Percentiles rank a stretch among this genome's conserved stretches.
Conservation (phyloP, 2,113 vertebrate species). For the Mobula birostris region DNA sequence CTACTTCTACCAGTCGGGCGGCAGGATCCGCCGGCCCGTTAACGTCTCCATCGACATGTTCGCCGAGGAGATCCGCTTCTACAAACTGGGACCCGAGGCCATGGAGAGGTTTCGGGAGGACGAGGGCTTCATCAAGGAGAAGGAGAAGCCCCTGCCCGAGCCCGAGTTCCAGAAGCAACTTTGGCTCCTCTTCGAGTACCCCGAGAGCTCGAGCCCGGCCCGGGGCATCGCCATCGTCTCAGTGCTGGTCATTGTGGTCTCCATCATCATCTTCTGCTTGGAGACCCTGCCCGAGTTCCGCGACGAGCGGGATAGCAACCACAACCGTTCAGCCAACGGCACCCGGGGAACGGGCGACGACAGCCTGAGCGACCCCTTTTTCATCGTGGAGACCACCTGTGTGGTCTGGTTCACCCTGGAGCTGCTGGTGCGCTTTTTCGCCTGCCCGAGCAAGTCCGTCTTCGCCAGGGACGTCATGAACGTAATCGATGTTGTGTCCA, state of each 20-base stretch:
- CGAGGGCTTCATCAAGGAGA: slow-evolving; percentile 85
- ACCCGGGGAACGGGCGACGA: slow-evolving; percentile 55
- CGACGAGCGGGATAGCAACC: slow-evolving; percentile 58
- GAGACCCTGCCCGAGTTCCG: slow-evolving; percentile 91
- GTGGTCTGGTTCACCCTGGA: slow-evolving; percentile 98
- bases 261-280: slow-evolving; percentile 92
- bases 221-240: slow-evolving; percentile 89
- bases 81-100: slow-evolving; percentile 86
- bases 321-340: slow-evolving; percentile 42
- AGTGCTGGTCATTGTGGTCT: slow-evolving; percentile 89
- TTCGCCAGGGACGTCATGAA: slow-evolving; percentile 94
- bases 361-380: slow-evolving; percentile 83
- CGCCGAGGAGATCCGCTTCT: slow-evolving; percentile 87
- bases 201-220: slow-evolving; percentile 82
- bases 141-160: slow-evolving; percentile 79
- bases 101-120: slow-evolving; percentile 88
- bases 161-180: slow-evolving; percentile 89
- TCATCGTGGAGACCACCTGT: slow-evolving; percentile 90
- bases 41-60: slow-evolving; percentile 92
- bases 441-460: slow-evolving; percentile 87
- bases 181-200: slow-evolving; percentile 97
- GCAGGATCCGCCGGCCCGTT: slow-evolving; percentile 81
- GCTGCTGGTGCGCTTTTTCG: slow-evolving; percentile 82
- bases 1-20: slow-evolving; percentile 92
- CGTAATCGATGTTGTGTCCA: slow-evolving; percentile 89